Conservation (phyloP, 2,113 vertebrate genomes). For the Hippocampus abdominalis region DNA sequence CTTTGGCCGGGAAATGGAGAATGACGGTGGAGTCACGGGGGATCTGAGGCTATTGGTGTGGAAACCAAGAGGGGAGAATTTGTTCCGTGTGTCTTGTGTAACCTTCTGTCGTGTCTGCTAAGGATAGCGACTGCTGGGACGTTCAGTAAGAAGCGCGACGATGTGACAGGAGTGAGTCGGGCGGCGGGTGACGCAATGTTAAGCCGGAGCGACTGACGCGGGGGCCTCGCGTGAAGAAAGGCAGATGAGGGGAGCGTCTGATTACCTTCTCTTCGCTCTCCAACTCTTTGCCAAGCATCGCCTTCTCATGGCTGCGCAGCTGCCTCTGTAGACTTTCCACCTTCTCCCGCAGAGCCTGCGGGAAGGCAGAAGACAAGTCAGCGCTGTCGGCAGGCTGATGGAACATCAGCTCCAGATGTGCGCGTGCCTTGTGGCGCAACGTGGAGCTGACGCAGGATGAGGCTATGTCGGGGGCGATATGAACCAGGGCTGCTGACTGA, state of each 20-base stretch:
- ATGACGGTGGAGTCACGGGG: slow-evolving; percentile 27
- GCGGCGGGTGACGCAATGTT: slow-evolving; percentile 16
- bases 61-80: too few species aligned
- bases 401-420: slow-evolving; percentile 11
- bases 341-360: slow-evolving; percentile 82
- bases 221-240: slow-evolving; percentile 4
- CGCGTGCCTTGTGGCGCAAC: neutral
- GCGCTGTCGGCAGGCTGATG: slow-evolving; percentile 18
- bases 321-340: slow-evolving; percentile 74
- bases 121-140: slow-evolving; percentile 23
- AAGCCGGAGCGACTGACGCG: slow-evolving; percentile 7
- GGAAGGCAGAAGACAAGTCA: slow-evolving; percentile 26
- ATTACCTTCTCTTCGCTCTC: slow-evolving; percentile 86
- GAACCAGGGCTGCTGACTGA: neutral
- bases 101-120: slow-evolving; percentile 38
- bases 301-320: slow-evolving; percentile 73
- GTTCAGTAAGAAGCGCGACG: neutral
- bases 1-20: slow-evolving; percentile 41
- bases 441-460: slow-evolving; percentile 24
- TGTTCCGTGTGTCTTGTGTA: slow-evolving; percentile 18
- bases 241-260: neutral
- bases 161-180: neutral
- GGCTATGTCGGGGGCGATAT: neutral
- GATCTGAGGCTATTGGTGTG: neutral
- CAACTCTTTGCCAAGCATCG: slow-evolving; percentile 79